A percentile compares a stretch with the other conserved stretches of the same genome.
Conservation (phyloP, 2,797 vertebrate genomes). For the Monodelphis domestica region DNA sequence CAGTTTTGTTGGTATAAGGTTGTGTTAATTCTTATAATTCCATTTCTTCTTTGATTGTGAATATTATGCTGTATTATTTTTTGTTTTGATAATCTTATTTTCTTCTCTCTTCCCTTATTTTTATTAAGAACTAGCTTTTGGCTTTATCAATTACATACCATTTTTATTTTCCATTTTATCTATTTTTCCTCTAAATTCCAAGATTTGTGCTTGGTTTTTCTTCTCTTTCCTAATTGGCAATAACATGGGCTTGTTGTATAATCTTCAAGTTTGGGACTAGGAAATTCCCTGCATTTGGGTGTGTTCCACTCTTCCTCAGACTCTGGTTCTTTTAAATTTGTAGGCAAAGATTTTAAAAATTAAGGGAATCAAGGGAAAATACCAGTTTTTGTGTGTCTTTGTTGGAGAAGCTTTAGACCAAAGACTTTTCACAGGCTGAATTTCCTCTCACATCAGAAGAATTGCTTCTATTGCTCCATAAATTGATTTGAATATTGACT, state of each 20-base stretch:
- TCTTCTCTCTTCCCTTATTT: neutral
- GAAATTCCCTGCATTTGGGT: neutral
- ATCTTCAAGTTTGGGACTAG: neutral
- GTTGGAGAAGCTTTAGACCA: neutral
- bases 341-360: neutral
- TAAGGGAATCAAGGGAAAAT: neutral
- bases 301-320: neutral
- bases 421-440: neutral
- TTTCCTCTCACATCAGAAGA: neutral
- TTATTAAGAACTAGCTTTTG: neutral
- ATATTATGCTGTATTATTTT: neutral
- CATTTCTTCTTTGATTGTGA: neutral
- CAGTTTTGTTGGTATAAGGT: neutral
- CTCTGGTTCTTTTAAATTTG: neutral
- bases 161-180: neutral
- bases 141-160: neutral
- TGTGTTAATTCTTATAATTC: neutral
- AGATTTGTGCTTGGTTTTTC: neutral
- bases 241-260: neutral
- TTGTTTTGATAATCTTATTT: neutral
- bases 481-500: neutral
- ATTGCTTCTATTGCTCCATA: neutral
- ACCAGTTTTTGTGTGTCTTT: neutral
- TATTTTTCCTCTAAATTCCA: neutral
- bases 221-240: neutral